phyloP scores from a whole-genome alignment of 2,797 vertebrate genomes.

The Meriones psammophilus region DNA sequence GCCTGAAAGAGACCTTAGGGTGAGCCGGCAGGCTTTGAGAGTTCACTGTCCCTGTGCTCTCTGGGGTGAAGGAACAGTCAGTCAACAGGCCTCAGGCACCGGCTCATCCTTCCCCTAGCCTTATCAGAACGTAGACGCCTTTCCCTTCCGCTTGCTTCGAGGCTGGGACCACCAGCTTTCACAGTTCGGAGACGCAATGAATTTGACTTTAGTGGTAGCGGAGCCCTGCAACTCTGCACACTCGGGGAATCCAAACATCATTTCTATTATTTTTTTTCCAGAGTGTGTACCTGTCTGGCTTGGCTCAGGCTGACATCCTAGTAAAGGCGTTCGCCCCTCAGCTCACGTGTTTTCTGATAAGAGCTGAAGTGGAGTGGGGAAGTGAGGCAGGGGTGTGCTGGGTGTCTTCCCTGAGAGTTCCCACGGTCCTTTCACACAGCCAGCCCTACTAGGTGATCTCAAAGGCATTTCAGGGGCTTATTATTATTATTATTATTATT shows the following conservation, averaged over 20 bases:
- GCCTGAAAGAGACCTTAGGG: neutral
- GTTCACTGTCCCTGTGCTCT: slow-evolving; percentile 63
- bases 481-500: too few species aligned
- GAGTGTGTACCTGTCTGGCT: slow-evolving; percentile 10
- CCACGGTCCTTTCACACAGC: neutral
- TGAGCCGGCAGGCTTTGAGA: slow-evolving; percentile 52
- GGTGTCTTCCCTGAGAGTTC: neutral
- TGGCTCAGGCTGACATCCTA: slow-evolving; percentile 33
- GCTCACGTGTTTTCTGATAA: neutral
- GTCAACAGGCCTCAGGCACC: neutral
- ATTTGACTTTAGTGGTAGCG: slow-evolving; percentile 21
- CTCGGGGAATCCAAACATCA: neutral
- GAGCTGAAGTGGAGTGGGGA: neutral
- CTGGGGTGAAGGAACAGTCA: slow-evolving; percentile 74
- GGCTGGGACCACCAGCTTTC: neutral
- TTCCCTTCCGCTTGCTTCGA: slow-evolving; percentile 58
- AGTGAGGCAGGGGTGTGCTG: neutral
- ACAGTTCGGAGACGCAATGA: neutral
- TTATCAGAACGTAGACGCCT: slow-evolving; percentile 50
- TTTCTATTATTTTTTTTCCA: slow-evolving; percentile 54
- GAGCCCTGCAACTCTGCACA: neutral
- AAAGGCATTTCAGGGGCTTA: neutral
- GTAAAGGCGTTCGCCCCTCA: neutral
- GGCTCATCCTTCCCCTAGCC: slow-evolving; percentile 72
- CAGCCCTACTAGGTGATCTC: neutral